Percentiles rank a stretch among this genome's conserved stretches.
Conservation (phyloP, 2,888 invertebrate species). For the Nymphalis c-album region DNA sequence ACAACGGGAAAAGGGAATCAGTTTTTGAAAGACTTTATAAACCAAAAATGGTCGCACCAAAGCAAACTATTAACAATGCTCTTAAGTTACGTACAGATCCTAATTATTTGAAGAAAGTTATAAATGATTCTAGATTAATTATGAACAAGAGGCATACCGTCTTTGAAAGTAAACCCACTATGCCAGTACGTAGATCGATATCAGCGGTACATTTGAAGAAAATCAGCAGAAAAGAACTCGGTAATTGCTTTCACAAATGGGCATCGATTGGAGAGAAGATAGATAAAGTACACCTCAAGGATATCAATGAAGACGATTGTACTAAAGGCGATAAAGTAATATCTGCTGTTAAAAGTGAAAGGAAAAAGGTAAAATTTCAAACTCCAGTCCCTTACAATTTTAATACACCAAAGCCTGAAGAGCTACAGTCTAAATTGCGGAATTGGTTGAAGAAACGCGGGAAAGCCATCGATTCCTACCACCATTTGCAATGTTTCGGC, state of each 20-base stretch:
- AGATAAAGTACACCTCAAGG: conserved; percentile 53
- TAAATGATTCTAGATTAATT: conserved; percentile 52
- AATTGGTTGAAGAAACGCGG: conserved; percentile 79
- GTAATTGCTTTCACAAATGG: conserved; percentile 70
- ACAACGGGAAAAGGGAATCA: conserved; percentile 48
- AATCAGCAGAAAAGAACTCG: conserved; percentile 58
- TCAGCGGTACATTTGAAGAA: conserved; percentile 76
- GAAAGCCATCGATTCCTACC: conserved; percentile 71
- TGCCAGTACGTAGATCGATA: conserved; percentile 65
- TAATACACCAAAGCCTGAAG: conserved; percentile 67
- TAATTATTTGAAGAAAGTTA: conserved; percentile 55
- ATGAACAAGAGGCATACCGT: conserved; percentile 57
- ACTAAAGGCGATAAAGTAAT: conserved; percentile 54
- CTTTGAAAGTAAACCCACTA: conserved; percentile 44
- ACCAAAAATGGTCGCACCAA: conserved; percentile 51
- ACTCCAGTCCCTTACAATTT: conserved; percentile 58
- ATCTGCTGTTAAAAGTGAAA: conserved; percentile 69
- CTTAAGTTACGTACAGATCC: conserved; percentile 56
- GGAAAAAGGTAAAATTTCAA: conserved; percentile 68
- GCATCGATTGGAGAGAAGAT: conserved; percentile 69
- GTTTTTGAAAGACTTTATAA: conserved; percentile 72
- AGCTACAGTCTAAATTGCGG: conserved; percentile 67
- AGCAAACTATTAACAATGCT: conserved; percentile 44
- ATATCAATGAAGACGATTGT: conserved; percentile 59
- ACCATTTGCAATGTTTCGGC: conserved; percentile 80